Evolutionary conservation across 2,888 invertebrate species (phyloP), one percentile per base, ranked within the genome.

Genomic region (Ariolimax columbianus): DNA sequence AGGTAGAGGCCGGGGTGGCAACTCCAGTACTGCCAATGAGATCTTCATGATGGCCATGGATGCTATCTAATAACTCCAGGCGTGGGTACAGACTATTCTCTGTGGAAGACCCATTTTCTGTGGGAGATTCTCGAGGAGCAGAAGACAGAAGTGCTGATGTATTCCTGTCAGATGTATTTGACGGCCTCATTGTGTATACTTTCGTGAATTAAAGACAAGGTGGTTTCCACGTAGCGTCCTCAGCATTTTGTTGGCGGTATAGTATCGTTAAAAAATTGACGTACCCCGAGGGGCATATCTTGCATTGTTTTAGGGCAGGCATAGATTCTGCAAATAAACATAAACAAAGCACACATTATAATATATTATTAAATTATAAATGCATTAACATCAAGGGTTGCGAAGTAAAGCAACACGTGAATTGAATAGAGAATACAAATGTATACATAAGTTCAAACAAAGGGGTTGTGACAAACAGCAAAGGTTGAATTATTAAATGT

Each of bases 81-180:
- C 66, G 70, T 19, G 84, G 83, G 30, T 77, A 78, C 23, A 84
- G 2, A 23, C 70, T 63, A 9, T 72, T 59, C 23, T 26, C 79
- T n/a, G 59, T 79, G 84, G 78, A 36, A 30, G 70, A 36, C 30
- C 33, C 33, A 30, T 55, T 51, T 19, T 36, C 43, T 81, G 9
- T n/a, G 19, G 66, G 26, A 19, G 40, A 4, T 40, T 43, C 66
- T 14, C 9, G 40, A 19, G 38, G 11, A 72, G 4, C 23, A 72
- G 26, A 40, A 72, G 47, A n/a, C 3, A 7, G 72, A 26, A 72
- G 40, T 6, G n/a, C 73, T 66, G 33, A 33, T 30, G 66, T 33
- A 73, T 47, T 43, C 9, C 73, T 30, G n/a, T 43, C 72, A 73
- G 73, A 11, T 9, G n/a, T 30, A 47, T 19, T 47, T 26, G 72